A percentile compares a stretch with the other conserved stretches of the same genome.
Evolutionary conservation across 1,140 invertebrate genomes (phyloP).

Genomic region (Brachionus rotundiformis): DNA sequence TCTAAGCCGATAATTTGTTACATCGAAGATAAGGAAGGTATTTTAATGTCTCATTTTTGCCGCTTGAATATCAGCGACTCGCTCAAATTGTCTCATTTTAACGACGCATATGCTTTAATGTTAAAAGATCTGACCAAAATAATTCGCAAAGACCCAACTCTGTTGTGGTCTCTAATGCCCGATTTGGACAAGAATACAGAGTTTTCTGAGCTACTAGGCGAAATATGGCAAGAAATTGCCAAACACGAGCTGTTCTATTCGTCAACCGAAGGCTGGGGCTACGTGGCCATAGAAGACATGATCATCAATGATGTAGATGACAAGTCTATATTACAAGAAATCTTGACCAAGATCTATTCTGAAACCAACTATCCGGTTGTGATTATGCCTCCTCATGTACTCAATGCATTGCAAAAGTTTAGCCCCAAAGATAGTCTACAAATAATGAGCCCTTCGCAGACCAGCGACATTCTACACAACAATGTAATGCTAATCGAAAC

Average conservation of each 20-base stretch:
- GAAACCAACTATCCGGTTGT: conserved; percentile 50
- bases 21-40: conserved; percentile 49
- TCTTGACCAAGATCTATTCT: conserved; percentile 36
- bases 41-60: conserved; percentile 50
- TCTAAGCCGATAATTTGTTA: conserved; percentile 42
- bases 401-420: conserved; percentile 38
- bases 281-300: conserved; percentile 52
- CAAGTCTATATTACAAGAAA: conserved; percentile 29
- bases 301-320: conserved; percentile 48
- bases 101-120: conserved; percentile 41
- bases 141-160: conserved; percentile 26
- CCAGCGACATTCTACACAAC: conserved; percentile 35
- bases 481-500: conserved; percentile 36
- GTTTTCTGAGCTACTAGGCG: conserved; percentile 8
- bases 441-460: conserved; percentile 49
- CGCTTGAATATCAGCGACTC: conserved; percentile 43
- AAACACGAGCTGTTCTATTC: conserved; percentile 52
- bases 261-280: conserved; percentile 51
- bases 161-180: conserved; percentile 47
- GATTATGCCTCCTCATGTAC: conserved; percentile 42
- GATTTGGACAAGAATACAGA: conserved; percentile 30
- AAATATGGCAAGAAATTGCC: conserved; percentile 51
- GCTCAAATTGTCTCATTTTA: conserved; percentile 42
- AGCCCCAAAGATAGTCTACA: conserved; percentile 27
- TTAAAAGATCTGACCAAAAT: conserved; percentile 51